Conservation (phyloP, 2,888 invertebrate genomes). For the Macrosiphum euphorbiae region DNA sequence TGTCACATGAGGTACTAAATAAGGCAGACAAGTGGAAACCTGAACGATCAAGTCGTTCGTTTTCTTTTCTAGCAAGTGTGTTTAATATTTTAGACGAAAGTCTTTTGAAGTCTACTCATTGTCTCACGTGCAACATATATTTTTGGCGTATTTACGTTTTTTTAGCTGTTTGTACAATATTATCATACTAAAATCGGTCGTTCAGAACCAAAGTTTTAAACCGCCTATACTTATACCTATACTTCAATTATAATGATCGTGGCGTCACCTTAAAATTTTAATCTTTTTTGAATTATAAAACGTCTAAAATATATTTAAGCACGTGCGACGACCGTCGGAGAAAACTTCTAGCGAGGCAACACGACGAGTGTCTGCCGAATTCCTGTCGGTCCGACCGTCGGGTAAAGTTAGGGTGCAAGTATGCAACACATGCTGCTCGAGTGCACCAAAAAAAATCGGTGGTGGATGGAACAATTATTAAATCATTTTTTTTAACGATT, state of each 20-base stretch:
- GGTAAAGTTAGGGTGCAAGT: background rate
- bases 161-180: background rate
- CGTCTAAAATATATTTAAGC: background rate
- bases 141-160: background rate
- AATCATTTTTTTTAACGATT: background rate
- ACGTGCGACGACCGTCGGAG: background rate
- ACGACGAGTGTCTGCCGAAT: background rate
- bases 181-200: background rate
- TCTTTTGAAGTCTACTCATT: background rate
- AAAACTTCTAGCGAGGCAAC: background rate
- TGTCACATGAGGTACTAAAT: no score
- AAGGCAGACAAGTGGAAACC: background rate
- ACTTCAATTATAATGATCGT: background rate
- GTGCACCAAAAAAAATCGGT: background rate
- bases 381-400: background rate
- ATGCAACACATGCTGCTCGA: background rate
- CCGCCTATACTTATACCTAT: background rate
- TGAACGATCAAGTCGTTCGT: no score
- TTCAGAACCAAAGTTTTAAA: background rate
- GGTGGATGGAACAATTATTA: background rate
- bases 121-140: background rate
- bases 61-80: background rate
- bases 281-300: background rate
- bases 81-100: background rate
- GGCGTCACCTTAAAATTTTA: background rate